Percentiles rank a stretch among this genome's conserved stretches.
Conservation (phyloP, 2,113 vertebrate species). For the Perca schrenkii region DNA sequence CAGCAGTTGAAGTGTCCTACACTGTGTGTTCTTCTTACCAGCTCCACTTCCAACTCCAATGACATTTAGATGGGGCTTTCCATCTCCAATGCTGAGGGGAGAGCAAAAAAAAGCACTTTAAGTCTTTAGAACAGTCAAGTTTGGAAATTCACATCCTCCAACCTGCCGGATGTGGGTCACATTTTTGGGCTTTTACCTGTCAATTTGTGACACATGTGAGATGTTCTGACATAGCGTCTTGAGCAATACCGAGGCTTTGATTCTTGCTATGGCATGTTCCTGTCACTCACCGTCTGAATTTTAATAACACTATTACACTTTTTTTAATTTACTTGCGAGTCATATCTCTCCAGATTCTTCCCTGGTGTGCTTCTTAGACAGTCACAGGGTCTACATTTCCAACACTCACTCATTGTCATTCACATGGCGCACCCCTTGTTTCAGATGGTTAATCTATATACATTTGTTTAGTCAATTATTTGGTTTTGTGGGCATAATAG, state of each 20-base stretch:
- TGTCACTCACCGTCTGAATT: slow-evolving; percentile 40
- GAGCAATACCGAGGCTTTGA: slow-evolving; percentile 42
- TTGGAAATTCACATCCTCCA: slow-evolving; percentile 45
- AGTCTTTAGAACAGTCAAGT: slow-evolving; percentile 31
- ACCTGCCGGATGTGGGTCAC: slow-evolving; percentile 51
- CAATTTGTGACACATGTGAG: slow-evolving; percentile 48
- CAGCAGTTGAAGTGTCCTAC: slow-evolving; percentile 21
- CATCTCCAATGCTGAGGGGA: slow-evolving; percentile 83
- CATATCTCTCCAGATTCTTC: slow-evolving; percentile 20
- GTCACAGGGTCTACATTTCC: slow-evolving; percentile 9
- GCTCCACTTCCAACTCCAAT: slow-evolving; percentile 90
- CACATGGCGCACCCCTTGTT: slow-evolving; percentile 5
- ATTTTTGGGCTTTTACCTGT: slow-evolving; percentile 52
- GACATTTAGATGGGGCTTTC: slow-evolving; percentile 84
- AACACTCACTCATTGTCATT: not conserved
- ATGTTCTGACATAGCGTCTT: slow-evolving; percentile 37
- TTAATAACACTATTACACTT: slow-evolving; percentile 41
- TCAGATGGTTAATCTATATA: not conserved
- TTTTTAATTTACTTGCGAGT: slow-evolving; percentile 44
- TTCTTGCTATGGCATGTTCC: slow-evolving; percentile 19
- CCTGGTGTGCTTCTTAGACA: slow-evolving; percentile 22
- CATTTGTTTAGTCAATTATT: not conserved
- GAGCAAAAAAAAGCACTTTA: slow-evolving; percentile 19
- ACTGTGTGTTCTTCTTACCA: slow-evolving; percentile 83
- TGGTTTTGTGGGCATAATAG: not conserved